Percentiles rank a stretch among this genome's conserved stretches.
Evolutionary conservation across 2,888 invertebrate species (phyloP).

Genomic region (Amblyjoppa proteus): DNA sequence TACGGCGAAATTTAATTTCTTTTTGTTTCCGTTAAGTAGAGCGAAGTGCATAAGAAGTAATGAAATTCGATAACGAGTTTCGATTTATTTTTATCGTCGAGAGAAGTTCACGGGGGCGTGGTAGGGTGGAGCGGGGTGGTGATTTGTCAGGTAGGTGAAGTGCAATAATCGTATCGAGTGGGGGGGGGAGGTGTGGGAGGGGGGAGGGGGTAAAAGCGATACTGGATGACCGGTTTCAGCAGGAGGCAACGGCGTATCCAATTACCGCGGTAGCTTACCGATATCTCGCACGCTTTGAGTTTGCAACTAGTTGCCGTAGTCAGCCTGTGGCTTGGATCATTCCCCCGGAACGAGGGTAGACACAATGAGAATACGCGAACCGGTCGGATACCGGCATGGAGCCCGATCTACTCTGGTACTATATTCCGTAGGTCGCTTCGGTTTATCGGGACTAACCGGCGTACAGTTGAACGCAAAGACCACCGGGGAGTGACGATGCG

Average conservation of each 20-base stretch:
- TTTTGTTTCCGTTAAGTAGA: not conserved
- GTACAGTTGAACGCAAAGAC: conserved; percentile 49
- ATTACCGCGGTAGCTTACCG: conserved; percentile 49
- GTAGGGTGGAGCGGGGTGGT: not conserved
- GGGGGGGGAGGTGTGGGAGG: too few species aligned
- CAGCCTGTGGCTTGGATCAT: not conserved
- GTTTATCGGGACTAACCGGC: conserved; percentile 58
- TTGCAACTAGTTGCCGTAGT: conserved; percentile 48
- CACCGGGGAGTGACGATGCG: conserved; percentile 36
- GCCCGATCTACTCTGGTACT: conserved; percentile 23
- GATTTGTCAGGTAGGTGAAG: conserved; percentile 9
- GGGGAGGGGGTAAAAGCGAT: conserved; percentile 10
- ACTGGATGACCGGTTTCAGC: conserved; percentile 29
- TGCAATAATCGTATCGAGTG: conserved; percentile 38
- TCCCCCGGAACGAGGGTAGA: not conserved
- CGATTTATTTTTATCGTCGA: not conserved
- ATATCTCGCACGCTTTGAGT: conserved; percentile 46
- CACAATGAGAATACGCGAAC: conserved; percentile 2
- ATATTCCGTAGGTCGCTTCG: conserved; percentile 43
- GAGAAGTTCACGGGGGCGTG: not conserved
- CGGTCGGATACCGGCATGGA: conserved; percentile 18
- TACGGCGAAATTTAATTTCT: not conserved
- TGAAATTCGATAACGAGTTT: not conserved
- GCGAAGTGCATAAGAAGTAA: not conserved
- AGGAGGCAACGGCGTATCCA: conserved; percentile 40